Evolutionary conservation across 2,113 vertebrate species (phyloP).

Genomic region (Platichthys flesus): DNA sequence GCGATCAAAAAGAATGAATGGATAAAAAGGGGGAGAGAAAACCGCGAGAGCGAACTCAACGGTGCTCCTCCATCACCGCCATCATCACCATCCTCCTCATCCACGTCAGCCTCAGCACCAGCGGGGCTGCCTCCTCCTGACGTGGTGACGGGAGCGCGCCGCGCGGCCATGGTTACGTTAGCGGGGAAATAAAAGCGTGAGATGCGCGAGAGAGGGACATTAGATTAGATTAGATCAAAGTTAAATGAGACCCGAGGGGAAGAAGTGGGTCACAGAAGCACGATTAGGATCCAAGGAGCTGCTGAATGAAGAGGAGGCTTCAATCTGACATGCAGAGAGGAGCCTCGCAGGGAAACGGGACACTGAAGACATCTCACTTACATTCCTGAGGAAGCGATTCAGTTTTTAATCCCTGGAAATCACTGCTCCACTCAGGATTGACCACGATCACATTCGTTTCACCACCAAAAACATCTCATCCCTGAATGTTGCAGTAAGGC

Average conservation of each 20-base stretch:
- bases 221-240: constrained; percentile 55
- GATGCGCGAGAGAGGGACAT: constrained; percentile 34
- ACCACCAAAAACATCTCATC: background rate
- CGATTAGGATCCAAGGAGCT: constrained; percentile 16
- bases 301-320: background rate
- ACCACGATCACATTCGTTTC: background rate
- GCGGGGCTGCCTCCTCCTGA: constrained; percentile 63
- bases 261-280: constrained; percentile 16
- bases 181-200: constrained; percentile 22
- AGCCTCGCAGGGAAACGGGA: background rate
- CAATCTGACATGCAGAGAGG: background rate
- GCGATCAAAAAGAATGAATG: constrained; percentile 34
- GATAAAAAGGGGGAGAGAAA: constrained; percentile 41
- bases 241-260: constrained; percentile 33
- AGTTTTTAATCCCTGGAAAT: background rate
- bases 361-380: background rate
- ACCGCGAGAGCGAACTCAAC: constrained; percentile 73
- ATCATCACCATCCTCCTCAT: constrained; percentile 74
- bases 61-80: constrained; percentile 81
- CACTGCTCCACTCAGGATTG: too few relatives aligned
- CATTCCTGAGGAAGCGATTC: background rate
- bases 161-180: constrained; percentile 38
- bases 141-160: constrained; percentile 69
- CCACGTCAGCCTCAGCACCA: constrained; percentile 74
- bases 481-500: background rate